Evolutionary conservation across 2,888 invertebrate species (phyloP).

Genomic region (Clivina fossor): DNA sequence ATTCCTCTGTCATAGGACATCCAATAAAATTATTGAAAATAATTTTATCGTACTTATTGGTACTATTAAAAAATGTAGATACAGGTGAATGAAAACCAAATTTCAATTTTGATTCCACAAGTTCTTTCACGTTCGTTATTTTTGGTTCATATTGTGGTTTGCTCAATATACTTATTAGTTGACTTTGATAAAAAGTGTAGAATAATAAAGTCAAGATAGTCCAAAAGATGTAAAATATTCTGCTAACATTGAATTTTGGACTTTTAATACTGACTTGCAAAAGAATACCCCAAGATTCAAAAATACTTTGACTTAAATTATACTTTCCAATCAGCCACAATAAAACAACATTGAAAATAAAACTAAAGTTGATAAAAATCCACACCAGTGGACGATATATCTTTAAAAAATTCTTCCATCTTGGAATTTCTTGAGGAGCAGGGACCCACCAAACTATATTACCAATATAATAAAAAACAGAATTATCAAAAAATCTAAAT

Average conservation of each 20-base stretch:
- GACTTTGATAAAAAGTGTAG: conserved; percentile 11
- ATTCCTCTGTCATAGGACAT: not conserved
- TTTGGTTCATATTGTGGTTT: conserved; percentile 23
- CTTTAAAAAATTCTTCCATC: conserved; percentile 1
- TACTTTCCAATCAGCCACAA: not conserved
- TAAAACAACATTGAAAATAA: not conserved
- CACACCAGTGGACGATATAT: not conserved
- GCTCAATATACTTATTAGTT: conserved; percentile 11
- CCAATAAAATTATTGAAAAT: conserved; percentile 6
- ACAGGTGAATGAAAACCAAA: conserved; percentile 3
- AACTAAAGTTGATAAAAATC: no score
- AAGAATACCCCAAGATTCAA: not conserved
- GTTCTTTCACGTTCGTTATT: conserved; percentile 17
- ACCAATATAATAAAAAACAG: not conserved
- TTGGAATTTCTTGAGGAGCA: not conserved
- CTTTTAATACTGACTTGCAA: not conserved
- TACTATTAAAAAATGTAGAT: no score
- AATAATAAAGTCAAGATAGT: conserved; percentile 12
- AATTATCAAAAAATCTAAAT: not conserved
- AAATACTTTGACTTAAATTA: not conserved
- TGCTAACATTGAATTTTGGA: not conserved
- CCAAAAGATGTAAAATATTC: conserved; percentile 14
- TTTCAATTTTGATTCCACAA: conserved; percentile 6
- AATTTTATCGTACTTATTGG: no score
- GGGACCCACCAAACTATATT: conserved; percentile 12